Base-by-base conservation (phyloP, 2,888 invertebrate species). In the Miltochrista miniata region DNA sequence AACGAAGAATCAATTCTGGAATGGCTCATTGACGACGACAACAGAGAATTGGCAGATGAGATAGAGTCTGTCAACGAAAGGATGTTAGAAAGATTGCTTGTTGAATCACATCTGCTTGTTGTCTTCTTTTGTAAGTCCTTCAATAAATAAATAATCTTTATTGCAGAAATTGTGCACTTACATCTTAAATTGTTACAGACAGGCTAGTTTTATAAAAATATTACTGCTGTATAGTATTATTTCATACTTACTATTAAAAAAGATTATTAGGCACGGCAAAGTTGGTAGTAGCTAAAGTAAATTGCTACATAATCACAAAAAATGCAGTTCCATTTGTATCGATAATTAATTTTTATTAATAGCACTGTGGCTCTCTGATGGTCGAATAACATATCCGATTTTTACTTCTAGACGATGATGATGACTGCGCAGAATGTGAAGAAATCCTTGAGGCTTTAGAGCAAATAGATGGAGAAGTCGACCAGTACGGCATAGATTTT, bases 401-500 rank as follows among this genome's bases (percentile, higher is more conserved):
- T n/a, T 31, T 48, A 39, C 2, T 15, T 81, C 24, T 56, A 89
- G 89, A 89, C 66, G 98, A 97, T 75, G 97, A 97, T 72, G 96
- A 96, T 69, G 96, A 98, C 74, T 98, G 98, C 83, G 95, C 96
- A 11, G 97, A 97, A 81, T 98, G 98, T 76, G 95, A 96, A 63
- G 97, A 97, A 79, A 98, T 98, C 48, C 92, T 98, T 40, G 96
- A 96, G 80, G 95, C 97, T 56, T 86, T 98, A 36, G 98, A 98
- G 85, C 96, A 97, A 81, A 98, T 99, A 64, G 98, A 99, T 74
- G 98, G 98, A 31, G 98, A 98, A 89, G 97, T 98, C 0, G 98
- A 98, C 84, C 93, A 96, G 69, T 97, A 94, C 78, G 97, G 97
- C n/a, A 98, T 98, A 64, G 98, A 98, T 82, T 98, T 98, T 84